phyloP scores from a whole-genome alignment of 2,113 vertebrate species.

The Halichoerus grypus region DNA sequence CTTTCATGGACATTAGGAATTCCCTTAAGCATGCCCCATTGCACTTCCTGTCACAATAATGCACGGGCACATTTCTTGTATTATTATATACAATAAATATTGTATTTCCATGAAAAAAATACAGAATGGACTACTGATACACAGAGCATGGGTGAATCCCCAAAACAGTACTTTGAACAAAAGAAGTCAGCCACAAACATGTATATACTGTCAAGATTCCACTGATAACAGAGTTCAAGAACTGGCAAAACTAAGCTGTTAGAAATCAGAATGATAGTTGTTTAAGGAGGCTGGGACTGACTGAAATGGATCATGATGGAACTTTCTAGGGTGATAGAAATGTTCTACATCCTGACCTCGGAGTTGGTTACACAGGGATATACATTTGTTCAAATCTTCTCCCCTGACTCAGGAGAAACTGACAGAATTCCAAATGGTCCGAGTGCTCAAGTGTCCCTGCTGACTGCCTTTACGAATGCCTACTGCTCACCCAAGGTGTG shows the following conservation, averaged over 20 bases:
- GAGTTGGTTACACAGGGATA: not conserved
- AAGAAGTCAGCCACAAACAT: not conserved
- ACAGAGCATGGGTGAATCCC: not conserved
- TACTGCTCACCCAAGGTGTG: not conserved
- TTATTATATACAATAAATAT: not conserved
- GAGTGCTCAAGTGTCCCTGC: not conserved
- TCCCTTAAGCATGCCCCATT: not conserved
- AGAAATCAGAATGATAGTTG: not conserved
- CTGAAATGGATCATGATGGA: not conserved
- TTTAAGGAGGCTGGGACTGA: not conserved
- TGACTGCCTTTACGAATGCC: not conserved
- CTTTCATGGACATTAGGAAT: not conserved
- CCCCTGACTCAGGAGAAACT: not conserved
- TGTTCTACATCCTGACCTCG: not conserved
- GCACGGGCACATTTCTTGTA: not conserved
- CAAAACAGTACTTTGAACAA: not conserved
- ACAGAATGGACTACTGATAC: not conserved
- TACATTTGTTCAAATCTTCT: not conserved
- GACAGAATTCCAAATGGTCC: not conserved
- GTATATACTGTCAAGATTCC: not conserved
- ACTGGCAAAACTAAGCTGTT: not conserved
- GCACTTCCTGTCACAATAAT: not conserved
- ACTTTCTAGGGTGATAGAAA: not conserved
- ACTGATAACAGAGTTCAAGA: not conserved
- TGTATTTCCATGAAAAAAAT: not conserved